phyloP scores from a whole-genome alignment of 2,888 invertebrate genomes.

The Euplexia lucipara region DNA sequence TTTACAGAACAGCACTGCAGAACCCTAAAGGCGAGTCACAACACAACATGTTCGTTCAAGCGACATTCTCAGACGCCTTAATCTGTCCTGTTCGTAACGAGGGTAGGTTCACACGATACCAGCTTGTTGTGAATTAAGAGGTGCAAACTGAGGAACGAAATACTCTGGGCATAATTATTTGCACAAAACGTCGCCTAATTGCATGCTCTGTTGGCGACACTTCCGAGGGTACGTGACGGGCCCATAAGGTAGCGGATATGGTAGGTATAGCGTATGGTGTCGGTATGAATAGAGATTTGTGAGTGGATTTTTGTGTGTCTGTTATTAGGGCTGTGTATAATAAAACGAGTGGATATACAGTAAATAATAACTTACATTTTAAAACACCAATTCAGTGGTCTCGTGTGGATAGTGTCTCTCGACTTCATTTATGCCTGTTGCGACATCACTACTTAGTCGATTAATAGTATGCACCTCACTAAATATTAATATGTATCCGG shows the following conservation, averaged over 20 bases:
- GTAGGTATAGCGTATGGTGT: conserved; percentile 59
- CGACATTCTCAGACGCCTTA: conserved; percentile 65
- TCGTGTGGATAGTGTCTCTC: no score
- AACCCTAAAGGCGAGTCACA: conserved; percentile 8
- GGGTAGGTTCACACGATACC: conserved; percentile 67
- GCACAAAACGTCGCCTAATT: conserved; percentile 87
- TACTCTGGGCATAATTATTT: conserved; percentile 84
- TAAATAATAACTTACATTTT: no score
- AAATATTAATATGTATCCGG: no score
- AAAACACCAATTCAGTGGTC: no score
- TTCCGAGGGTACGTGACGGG: conserved; percentile 80
- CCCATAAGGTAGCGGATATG: conserved; percentile 59
- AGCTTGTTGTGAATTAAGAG: conserved; percentile 79
- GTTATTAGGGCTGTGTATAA: neutral
- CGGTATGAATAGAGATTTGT: conserved; percentile 36
- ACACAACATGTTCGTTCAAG: conserved; percentile 55
- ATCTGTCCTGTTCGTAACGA: conserved; percentile 59
- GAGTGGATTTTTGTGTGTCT: conserved; percentile 16
- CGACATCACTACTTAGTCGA: no score
- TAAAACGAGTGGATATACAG: no score
- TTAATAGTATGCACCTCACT: no score
- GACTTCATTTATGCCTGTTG: no score
- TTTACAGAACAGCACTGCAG: no score
- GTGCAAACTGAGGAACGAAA: conserved; percentile 73
- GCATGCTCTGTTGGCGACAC: conserved; percentile 86